Percentiles rank a stretch among this genome's conserved stretches.
phyloP scores from a whole-genome alignment of 2,888 invertebrate species.

The Acanthopleura granulata region DNA sequence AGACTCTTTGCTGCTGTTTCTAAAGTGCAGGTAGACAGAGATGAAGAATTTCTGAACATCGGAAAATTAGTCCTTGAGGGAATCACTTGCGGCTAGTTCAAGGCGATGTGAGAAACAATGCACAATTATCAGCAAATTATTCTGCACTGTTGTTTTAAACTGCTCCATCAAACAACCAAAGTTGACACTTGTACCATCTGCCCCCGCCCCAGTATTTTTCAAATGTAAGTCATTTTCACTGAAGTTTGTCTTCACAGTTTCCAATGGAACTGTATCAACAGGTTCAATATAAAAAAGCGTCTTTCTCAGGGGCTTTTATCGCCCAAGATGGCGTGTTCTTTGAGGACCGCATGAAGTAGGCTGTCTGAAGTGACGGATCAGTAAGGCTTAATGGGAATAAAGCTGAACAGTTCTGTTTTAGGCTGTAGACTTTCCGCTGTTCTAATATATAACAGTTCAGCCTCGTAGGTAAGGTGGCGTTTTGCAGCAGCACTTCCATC shows the following conservation, averaged over 20 bases:
- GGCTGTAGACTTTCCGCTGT: background rate
- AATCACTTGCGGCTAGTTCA: background rate
- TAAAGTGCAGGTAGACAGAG: background rate
- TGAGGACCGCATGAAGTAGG: background rate
- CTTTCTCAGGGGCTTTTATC: too few relatives aligned
- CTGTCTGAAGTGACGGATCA: background rate
- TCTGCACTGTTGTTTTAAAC: background rate
- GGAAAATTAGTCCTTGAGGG: background rate
- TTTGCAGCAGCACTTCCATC: constrained; percentile 1
- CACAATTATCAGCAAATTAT: background rate
- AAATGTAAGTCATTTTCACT: background rate
- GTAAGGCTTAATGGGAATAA: background rate
- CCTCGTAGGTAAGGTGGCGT: background rate
- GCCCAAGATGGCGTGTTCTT: background rate
- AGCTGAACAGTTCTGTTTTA: background rate
- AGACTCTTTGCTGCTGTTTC: background rate
- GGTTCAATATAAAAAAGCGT: background rate
- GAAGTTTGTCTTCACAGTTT: background rate
- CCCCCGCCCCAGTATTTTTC: background rate
- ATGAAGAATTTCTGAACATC: background rate
- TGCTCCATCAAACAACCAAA: background rate
- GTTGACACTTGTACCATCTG: constrained; percentile 9
- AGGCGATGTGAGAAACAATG: background rate
- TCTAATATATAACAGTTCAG: background rate
- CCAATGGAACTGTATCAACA: background rate